Evolutionary conservation across 2,797 vertebrate species (phyloP).

Genomic region (Apogon hyalosoma): DNA sequence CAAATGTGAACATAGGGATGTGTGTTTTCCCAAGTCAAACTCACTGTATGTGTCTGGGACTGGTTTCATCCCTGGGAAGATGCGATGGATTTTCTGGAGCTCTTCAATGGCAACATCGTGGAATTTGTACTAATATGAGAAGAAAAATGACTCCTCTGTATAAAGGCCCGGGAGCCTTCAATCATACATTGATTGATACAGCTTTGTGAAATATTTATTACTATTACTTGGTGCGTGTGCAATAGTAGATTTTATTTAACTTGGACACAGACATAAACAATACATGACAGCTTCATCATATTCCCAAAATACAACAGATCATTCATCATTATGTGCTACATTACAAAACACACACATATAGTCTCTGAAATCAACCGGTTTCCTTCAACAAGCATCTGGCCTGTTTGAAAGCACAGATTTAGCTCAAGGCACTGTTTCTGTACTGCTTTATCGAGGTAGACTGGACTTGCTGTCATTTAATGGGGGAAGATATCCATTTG

Average conservation of each 20-base stretch:
- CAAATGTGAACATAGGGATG: neutral
- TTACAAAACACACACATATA: neutral
- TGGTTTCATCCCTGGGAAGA: constrained; percentile 86
- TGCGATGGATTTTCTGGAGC: constrained; percentile 86
- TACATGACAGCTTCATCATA: neutral
- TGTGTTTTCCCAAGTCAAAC: constrained; percentile 47
- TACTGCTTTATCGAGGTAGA: neutral
- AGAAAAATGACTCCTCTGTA: neutral
- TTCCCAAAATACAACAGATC: neutral
- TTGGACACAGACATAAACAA: neutral
- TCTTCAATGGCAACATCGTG: constrained; percentile 93
- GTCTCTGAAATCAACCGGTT: too few relatives aligned
- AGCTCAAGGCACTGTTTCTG: neutral
- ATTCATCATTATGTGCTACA: neutral
- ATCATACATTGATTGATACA: too few relatives aligned
- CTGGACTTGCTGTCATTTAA: neutral
- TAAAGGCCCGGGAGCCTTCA: neutral
- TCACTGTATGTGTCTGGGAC: constrained; percentile 91
- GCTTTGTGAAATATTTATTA: neutral
- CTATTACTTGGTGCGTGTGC: neutral
- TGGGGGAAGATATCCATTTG: too few relatives aligned
- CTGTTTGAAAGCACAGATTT: too few relatives aligned
- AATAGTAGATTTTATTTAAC: neutral
- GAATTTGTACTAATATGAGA: constrained; percentile 91
- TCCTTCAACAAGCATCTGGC: too few relatives aligned